Percentiles rank a stretch among this genome's conserved stretches.
Evolutionary conservation across 1,140 invertebrate species (phyloP).

Genomic region (Drusus annulatus): DNA sequence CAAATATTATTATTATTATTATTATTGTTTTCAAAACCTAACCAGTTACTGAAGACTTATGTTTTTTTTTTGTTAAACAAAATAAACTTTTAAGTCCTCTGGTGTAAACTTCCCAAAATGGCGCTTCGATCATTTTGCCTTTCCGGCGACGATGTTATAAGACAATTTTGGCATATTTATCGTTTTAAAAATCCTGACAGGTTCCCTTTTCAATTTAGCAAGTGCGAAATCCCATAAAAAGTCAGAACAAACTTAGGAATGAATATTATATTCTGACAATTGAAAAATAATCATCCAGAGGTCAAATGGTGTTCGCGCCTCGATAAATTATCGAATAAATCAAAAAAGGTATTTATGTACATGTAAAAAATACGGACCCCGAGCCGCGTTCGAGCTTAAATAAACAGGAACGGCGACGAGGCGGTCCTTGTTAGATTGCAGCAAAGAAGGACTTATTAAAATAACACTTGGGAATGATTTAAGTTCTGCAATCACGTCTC

Average conservation of each 20-base stretch:
- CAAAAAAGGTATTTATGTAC: not conserved
- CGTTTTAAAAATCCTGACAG: not conserved
- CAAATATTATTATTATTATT: too few species aligned
- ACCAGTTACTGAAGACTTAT: too few species aligned
- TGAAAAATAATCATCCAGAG: conserved; percentile 7
- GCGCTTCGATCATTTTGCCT: too few species aligned
- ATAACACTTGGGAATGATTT: conserved; percentile 37
- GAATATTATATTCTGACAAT: not conserved
- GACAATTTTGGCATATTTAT: not conserved
- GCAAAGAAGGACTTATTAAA: conserved; percentile 33
- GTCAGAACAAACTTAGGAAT: not conserved
- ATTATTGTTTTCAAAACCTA: too few species aligned
- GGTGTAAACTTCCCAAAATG: too few species aligned
- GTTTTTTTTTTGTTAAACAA: too few species aligned
- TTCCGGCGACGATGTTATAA: too few species aligned
- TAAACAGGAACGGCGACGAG: conserved; percentile 9
- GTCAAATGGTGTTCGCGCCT: not conserved
- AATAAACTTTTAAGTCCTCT: too few species aligned
- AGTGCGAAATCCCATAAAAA: not conserved
- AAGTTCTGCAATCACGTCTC: conserved; percentile 44
- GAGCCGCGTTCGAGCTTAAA: not conserved
- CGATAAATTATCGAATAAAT: not conserved
- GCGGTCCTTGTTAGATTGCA: conserved; percentile 7
- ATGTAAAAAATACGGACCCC: not conserved
- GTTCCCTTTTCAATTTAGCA: not conserved